phyloP scores from a whole-genome alignment of 2,113 vertebrate species.

The Gobius niger region DNA sequence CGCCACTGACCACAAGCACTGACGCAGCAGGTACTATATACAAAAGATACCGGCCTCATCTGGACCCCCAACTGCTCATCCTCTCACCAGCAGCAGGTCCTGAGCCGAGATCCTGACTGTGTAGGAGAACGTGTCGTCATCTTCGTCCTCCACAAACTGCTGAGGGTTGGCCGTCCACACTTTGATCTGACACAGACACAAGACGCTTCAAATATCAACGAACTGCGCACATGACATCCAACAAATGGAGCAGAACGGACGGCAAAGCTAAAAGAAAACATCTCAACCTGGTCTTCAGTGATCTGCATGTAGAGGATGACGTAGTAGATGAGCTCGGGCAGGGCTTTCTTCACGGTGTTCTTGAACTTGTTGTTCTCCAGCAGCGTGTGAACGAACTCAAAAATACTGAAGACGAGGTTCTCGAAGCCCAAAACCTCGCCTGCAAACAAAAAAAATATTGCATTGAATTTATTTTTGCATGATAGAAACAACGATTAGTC shows the following conservation, averaged over 20 bases:
- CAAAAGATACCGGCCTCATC: too few species aligned
- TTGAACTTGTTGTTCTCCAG: slow-evolving; percentile 97
- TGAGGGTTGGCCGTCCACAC: slow-evolving; percentile 97
- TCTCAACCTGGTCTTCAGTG: slow-evolving; percentile 88
- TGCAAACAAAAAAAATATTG: slow-evolving; percentile 45
- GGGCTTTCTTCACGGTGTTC: slow-evolving; percentile 94
- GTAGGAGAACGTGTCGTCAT: slow-evolving; percentile 98
- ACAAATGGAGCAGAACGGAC: not conserved
- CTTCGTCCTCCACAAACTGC: slow-evolving; percentile 98
- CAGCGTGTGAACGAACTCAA: slow-evolving; percentile 97
- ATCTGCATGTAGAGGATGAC: slow-evolving; percentile 99
- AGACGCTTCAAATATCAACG: not conserved
- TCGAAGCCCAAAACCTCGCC: slow-evolving; percentile 98
- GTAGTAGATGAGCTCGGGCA: slow-evolving; percentile 97
- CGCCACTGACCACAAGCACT: too few species aligned
- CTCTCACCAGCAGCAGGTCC: slow-evolving; percentile 90
- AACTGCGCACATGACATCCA: too few species aligned
- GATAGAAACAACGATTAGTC: not conserved
- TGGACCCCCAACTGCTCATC: too few species aligned
- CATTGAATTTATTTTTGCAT: not conserved
- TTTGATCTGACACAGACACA: slow-evolving; percentile 81
- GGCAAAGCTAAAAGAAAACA: not conserved
- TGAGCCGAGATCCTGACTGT: slow-evolving; percentile 97
- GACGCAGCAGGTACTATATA: too few species aligned
- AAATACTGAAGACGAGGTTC: slow-evolving; percentile 98